phyloP scores from a whole-genome alignment of 2,888 invertebrate genomes.

The Agonopterix arenella region DNA sequence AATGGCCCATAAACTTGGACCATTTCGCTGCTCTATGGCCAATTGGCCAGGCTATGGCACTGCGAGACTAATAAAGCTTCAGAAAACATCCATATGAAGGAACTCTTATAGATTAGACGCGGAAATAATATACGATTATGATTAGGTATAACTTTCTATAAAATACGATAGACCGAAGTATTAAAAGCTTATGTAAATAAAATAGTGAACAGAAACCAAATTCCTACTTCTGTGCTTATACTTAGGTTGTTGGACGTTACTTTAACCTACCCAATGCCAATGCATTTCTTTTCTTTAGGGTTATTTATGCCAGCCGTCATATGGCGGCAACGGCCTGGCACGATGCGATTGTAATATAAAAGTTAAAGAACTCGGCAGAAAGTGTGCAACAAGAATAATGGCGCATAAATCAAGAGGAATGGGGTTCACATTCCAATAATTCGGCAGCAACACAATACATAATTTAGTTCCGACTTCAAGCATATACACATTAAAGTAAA shows the following conservation, averaged over 20 bases:
- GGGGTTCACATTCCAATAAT: constrained; percentile 20
- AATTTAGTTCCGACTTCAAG: constrained; percentile 18
- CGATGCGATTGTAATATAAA: constrained; percentile 19
- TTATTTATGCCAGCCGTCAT: constrained; percentile 19
- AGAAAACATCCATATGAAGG: constrained; percentile 11
- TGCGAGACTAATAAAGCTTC: constrained; percentile 10
- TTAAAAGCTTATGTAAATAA: background rate
- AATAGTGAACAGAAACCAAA: too few relatives aligned
- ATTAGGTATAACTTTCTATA: too few relatives aligned
- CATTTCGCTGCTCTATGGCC: constrained; percentile 20
- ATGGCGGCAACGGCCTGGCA: constrained; percentile 21
- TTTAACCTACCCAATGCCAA: too few relatives aligned
- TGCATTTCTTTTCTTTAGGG: background rate
- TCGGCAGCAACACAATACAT: constrained; percentile 21
- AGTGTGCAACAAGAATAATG: constrained; percentile 18
- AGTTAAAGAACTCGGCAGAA: constrained; percentile 16
- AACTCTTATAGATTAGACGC: background rate
- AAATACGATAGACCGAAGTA: too few relatives aligned
- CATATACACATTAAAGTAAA: constrained; percentile 13
- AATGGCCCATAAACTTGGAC: constrained; percentile 25
- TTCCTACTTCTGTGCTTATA: too few relatives aligned
- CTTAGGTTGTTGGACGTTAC: too few relatives aligned
- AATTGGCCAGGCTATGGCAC: constrained; percentile 8
- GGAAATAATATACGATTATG: too few relatives aligned
- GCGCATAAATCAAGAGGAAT: constrained; percentile 29